phyloP scores from a whole-genome alignment of 1,140 invertebrate species.

The Contarinia nasturtii region DNA sequence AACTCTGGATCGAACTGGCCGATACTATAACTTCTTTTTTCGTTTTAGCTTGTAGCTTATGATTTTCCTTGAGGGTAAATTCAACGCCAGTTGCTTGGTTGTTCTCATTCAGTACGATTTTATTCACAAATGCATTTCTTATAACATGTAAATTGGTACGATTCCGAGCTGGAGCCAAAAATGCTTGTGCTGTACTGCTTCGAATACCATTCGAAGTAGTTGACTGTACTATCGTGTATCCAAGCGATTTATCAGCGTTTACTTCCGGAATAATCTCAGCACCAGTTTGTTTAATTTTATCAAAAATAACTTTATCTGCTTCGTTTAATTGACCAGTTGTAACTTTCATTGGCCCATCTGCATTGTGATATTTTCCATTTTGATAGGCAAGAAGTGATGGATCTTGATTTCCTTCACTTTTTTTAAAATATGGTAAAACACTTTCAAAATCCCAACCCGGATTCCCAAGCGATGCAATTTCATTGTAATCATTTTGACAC shows the following conservation, averaged over 20 bases:
- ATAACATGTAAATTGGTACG: constrained; percentile 34
- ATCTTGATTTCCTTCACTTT: constrained; percentile 14
- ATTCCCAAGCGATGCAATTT: constrained; percentile 34
- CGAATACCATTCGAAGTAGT: constrained; percentile 33
- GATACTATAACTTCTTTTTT: constrained; percentile 28
- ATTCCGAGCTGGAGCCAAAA: constrained; percentile 29
- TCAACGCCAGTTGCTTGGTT: constrained; percentile 37
- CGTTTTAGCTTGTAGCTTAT: constrained; percentile 22
- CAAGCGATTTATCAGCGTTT: constrained; percentile 25
- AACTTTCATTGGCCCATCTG: constrained; percentile 2
- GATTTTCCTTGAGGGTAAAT: constrained; percentile 25
- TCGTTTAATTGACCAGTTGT: neutral
- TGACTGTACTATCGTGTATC: constrained; percentile 28
- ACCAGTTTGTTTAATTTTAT: neutral
- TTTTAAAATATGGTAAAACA: constrained; percentile 29
- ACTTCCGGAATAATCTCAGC: constrained; percentile 12
- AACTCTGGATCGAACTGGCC: constrained; percentile 25
- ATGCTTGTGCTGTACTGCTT: constrained; percentile 35
- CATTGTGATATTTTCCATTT: neutral
- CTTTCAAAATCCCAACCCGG: constrained; percentile 32
- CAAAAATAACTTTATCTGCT: too few species aligned
- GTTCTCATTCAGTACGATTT: constrained; percentile 8
- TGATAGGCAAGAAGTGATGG: neutral
- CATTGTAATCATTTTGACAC: constrained; percentile 32
- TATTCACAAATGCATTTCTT: constrained; percentile 27